Evolutionary conservation across 2,888 invertebrate genomes (phyloP), one percentile per base, ranked within the genome.

Genomic region (Macaria liturata): DNA sequence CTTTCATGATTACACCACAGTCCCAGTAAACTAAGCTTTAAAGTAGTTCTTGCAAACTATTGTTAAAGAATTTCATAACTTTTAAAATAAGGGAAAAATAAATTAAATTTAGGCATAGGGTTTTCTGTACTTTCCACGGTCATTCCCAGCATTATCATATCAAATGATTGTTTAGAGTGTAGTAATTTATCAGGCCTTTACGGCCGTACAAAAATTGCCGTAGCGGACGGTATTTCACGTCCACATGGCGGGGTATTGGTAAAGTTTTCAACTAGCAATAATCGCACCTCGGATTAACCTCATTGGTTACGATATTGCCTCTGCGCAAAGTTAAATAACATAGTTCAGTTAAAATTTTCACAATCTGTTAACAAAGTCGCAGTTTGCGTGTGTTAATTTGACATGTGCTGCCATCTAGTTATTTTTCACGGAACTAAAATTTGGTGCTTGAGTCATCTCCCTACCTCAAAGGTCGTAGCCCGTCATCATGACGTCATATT

Each of bases 251-350:
- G 86, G 87, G 88, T 87, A 87, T 88, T 88, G 88, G 87, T 86
- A 95, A 95, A 96, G 96, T 96, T 96, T 96, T 96, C 96, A 96
- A 96, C 95, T 96, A 96, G 96, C 96, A 96, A 96, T 96, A 95
- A 95, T 95, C 95, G 95, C 95, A 95, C 95, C 95, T 95, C 96
- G 95, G 95, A 95, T 94, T 91, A 93, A 95, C 96, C 95, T 96
- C 96, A 96, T 96, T 93, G 96, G 96, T 96, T 96, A 96, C 95
- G 95, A 96, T 96, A 96, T 94, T 94, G 96, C 96, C 96, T 94
- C 96, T 96, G 96, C 96, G 96, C 96, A 96, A 96, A 96, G 96
- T 94, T 96, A 78, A 92, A 49, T 39, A 39, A 39, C n/a, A n/a
- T n/a, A 7, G 8, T 5, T 7, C 0, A 8, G 46, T 30, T 9